Evolutionary conservation across 2,113 vertebrate genomes (phyloP).

Genomic region (Tupaia chinensis): DNA sequence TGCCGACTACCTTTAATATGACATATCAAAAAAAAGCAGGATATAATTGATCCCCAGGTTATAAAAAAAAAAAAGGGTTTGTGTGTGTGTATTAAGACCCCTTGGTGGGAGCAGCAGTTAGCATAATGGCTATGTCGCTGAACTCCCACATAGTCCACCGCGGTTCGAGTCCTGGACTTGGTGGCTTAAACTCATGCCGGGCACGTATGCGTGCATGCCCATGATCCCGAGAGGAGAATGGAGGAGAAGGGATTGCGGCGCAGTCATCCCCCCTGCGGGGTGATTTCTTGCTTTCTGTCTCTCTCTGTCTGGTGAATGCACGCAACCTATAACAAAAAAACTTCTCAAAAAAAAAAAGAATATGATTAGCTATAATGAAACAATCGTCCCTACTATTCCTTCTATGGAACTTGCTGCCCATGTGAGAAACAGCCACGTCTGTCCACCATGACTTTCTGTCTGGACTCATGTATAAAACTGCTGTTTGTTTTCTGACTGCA

Average conservation of each 20-base stretch:
- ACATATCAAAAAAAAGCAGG: constrained; percentile 18
- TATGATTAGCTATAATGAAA: not conserved
- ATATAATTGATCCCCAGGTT: not conserved
- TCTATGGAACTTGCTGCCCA: not conserved
- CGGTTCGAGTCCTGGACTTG: too few relatives aligned
- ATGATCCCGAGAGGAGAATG: too few relatives aligned
- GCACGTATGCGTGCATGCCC: too few relatives aligned
- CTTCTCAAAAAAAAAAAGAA: not conserved
- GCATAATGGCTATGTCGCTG: too few relatives aligned
- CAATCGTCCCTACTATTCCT: not conserved
- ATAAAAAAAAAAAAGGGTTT: not conserved
- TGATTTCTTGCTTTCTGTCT: too few relatives aligned
- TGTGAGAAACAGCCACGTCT: not conserved
- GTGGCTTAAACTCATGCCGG: too few relatives aligned
- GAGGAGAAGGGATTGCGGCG: too few relatives aligned
- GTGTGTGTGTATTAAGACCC: not conserved
- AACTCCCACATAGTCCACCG: too few relatives aligned
- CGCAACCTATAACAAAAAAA: too few relatives aligned
- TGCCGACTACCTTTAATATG: not conserved
- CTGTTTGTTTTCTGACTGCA: not conserved
- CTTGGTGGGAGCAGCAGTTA: too few relatives aligned
- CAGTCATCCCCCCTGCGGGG: too few relatives aligned
- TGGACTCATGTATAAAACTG: not conserved
- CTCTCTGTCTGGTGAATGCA: too few relatives aligned
- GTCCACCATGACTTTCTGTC: not conserved